Conservation (phyloP, 2,797 vertebrate species). For the Malurus leucopterus region DNA sequence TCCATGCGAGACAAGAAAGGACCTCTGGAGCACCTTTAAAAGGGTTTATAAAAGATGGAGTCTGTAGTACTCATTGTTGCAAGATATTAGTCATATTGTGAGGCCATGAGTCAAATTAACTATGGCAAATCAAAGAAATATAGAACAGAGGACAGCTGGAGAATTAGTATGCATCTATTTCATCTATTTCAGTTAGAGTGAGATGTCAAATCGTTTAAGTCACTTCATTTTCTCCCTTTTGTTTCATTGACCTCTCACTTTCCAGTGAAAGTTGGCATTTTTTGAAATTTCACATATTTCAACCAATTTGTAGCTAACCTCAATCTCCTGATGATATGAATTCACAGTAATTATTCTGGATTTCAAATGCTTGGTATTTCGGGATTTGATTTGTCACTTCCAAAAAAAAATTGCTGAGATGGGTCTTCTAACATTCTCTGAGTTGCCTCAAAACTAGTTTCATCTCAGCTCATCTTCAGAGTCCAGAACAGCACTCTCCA, state of each 20-base stretch:
- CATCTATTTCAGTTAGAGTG: background rate
- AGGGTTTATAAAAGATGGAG: rapidly evolving
- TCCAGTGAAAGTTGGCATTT: background rate
- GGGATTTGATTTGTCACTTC: background rate
- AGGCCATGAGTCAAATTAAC: background rate
- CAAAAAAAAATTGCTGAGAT: background rate
- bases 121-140: background rate
- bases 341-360: background rate
- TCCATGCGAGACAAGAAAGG: background rate
- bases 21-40: background rate
- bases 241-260: background rate
- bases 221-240: background rate
- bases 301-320: background rate
- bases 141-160: background rate
- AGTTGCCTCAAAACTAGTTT: background rate
- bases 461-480: background rate
- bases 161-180: background rate
- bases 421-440: background rate
- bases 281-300: background rate
- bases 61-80: background rate
- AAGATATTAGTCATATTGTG: background rate
- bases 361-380: background rate
- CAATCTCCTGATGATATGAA: background rate
- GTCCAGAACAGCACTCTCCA: background rate
- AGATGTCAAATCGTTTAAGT: background rate